A percentile compares a stretch with the other conserved stretches of the same genome.
phyloP scores from a whole-genome alignment of 2,113 vertebrate genomes.

The Pterocles gutturalis region DNA sequence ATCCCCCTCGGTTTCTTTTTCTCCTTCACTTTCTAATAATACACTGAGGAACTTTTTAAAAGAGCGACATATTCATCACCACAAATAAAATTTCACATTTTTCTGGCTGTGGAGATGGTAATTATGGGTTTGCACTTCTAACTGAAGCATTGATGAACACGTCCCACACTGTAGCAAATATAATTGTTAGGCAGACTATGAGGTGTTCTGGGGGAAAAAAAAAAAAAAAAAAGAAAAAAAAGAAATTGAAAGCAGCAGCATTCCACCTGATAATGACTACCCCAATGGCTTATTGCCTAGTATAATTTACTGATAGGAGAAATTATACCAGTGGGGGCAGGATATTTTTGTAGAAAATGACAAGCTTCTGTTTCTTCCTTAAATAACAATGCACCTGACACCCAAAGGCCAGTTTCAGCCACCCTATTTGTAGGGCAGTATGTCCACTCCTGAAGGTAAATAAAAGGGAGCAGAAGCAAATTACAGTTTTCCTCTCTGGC shows the following conservation, averaged over 20 bases:
- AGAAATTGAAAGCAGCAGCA: constrained; percentile 17
- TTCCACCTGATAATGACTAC: not conserved
- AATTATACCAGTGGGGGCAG: not conserved
- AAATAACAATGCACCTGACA: not conserved
- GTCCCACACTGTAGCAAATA: constrained; percentile 19
- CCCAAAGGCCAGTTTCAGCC: not conserved
- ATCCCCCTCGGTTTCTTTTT: constrained; percentile 37
- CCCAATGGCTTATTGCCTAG: not conserved
- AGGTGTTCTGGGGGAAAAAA: not conserved
- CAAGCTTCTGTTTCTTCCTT: not conserved
- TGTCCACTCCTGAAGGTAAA: not conserved
- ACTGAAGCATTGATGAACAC: constrained; percentile 51
- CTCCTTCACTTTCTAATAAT: constrained; percentile 59
- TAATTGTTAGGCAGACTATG: constrained; percentile 14
- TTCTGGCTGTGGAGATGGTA: constrained; percentile 11
- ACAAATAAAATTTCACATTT: constrained; percentile 55
- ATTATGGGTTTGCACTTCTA: constrained; percentile 58
- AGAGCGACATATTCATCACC: constrained; percentile 42
- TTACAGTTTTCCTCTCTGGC: not conserved
- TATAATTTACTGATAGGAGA: constrained; percentile 8
- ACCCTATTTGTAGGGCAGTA: not conserved
- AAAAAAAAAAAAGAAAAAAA: not conserved
- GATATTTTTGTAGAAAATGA: not conserved
- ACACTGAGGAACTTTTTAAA: constrained; percentile 23
- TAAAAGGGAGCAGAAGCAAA: not conserved